Percentiles rank a stretch among this genome's conserved stretches.
Conservation (phyloP, 53 echinoderm and acorn worm species). For the Pentamera pediparva region DNA sequence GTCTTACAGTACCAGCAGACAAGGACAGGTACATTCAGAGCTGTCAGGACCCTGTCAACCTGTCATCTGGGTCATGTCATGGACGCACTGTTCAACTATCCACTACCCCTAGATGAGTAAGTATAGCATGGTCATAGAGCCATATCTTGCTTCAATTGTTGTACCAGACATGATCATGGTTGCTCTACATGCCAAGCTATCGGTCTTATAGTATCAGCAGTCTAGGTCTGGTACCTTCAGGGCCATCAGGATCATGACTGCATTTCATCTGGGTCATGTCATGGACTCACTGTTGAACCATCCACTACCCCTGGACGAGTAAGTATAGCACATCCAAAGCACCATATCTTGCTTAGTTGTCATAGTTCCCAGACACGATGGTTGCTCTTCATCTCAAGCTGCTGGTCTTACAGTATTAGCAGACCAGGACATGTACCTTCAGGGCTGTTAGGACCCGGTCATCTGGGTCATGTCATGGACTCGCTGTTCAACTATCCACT, state of each 20-base stretch:
- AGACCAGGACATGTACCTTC: constrained; percentile 88
- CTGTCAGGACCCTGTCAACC: constrained; percentile 85
- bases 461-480: constrained; percentile 64
- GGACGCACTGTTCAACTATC: constrained; percentile 75
- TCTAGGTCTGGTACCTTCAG: too few relatives aligned
- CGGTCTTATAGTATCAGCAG: too few relatives aligned
- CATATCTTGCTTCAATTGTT: too few relatives aligned
- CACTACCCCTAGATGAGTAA: constrained; percentile 91
- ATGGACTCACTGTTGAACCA: too few relatives aligned
- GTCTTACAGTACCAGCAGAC: constrained; percentile 74
- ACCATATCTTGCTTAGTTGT: neutral
- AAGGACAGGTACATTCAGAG: constrained; percentile 84
- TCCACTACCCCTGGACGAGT: too few relatives aligned
- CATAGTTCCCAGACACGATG: constrained; percentile 48
- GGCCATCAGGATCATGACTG: too few relatives aligned
- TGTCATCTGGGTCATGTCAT: constrained; percentile 71
- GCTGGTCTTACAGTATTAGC: constrained; percentile 52
- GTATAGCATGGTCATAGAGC: too few relatives aligned
- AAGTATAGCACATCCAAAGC: too few relatives aligned
- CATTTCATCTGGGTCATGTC: too few relatives aligned
- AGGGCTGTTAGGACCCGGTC: constrained; percentile 86
- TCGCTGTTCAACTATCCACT: constrained; percentile 84
- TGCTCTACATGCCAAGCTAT: too few relatives aligned
- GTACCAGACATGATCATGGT: too few relatives aligned
- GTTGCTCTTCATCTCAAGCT: constrained; percentile 76